Conservation (phyloP, 1,140 invertebrate species). For the Pomacea maculata region DNA sequence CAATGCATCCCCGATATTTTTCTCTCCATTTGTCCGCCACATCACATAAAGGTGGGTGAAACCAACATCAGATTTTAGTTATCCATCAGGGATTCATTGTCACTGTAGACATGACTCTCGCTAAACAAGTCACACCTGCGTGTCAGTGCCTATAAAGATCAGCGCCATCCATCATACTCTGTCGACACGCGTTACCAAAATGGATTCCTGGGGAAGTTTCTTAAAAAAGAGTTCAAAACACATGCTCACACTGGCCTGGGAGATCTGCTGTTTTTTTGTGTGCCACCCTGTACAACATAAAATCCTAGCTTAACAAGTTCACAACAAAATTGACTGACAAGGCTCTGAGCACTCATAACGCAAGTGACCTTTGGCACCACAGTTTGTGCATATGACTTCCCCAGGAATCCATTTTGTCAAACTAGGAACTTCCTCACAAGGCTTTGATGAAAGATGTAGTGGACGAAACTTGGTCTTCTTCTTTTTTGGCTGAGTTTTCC, state of each 20-base stretch:
- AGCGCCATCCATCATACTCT: no score
- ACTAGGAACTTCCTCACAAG: neutral
- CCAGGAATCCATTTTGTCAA: neutral
- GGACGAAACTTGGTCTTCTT: slow-evolving; percentile 10
- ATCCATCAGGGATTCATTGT: no score
- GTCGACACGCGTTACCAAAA: no score
- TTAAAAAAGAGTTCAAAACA: neutral
- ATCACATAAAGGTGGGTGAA: no score
- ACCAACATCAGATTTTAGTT: no score
- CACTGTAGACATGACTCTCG: no score
- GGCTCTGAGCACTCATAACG: slow-evolving; percentile 4
- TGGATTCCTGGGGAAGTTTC: no score
- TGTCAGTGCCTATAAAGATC: no score
- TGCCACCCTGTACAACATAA: no score
- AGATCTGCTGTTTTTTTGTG: no score
- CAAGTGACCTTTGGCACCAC: slow-evolving; percentile 5
- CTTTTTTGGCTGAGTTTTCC: neutral
- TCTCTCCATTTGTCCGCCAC: no score
- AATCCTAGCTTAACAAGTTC: neutral
- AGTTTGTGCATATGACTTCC: neutral
- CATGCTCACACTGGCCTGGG: neutral
- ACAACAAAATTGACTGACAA: neutral
- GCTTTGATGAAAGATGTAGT: neutral
- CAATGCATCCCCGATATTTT: neutral
- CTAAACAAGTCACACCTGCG: no score